Base-by-base conservation (phyloP, 1,140 invertebrate genomes). In the Oreohelix idahoensis region DNA sequence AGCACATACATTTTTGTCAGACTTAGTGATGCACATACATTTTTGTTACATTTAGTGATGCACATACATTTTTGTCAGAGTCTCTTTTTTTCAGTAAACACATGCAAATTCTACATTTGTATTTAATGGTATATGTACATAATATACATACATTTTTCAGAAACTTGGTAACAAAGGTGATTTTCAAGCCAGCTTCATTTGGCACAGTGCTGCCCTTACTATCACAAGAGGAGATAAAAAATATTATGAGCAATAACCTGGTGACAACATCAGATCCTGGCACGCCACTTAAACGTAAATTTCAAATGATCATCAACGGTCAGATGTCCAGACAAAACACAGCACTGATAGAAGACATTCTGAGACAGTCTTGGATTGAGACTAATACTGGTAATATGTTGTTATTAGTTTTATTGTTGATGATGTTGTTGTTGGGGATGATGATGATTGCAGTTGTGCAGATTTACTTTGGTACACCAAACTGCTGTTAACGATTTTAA, bases 161-260 rank as follows among this genome's bases (percentile, higher is more conserved):
- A 1, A 29, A 17, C 1, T 35, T 76, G 38, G 29, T 76, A 51
- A 76, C 74, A 1, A 76, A 76, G 45, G 74, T 76, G 38, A 49
- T 20, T 17, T 76, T 76, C 29, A 45, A 49, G 23, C 74, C 74
- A 45, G 13, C 45, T 17, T 35, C 26, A n/a, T 76, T 29, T 49
- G 32, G 32, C 45, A 1, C 45, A 2, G 38, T 15, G 5, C 1
- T 53, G 2, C 74, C 74, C 0, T 20, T 35, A 13, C 5, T 11
- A 15, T 29, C 74, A 76, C 20, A 76, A 20, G 42, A 76, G 38
- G 42, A 76, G 23, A n/a, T 76, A 13, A 76, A 32, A 53, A 32
- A 76, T 76, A 49, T 53, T 2, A 45, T 51, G 29, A 49, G 38
- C 29, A 45, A 38, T n/a, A 26, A 13, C 74, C 10, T 45, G 23